Conservation (phyloP, 1,140 invertebrate genomes). For the Varroa destructor region DNA sequence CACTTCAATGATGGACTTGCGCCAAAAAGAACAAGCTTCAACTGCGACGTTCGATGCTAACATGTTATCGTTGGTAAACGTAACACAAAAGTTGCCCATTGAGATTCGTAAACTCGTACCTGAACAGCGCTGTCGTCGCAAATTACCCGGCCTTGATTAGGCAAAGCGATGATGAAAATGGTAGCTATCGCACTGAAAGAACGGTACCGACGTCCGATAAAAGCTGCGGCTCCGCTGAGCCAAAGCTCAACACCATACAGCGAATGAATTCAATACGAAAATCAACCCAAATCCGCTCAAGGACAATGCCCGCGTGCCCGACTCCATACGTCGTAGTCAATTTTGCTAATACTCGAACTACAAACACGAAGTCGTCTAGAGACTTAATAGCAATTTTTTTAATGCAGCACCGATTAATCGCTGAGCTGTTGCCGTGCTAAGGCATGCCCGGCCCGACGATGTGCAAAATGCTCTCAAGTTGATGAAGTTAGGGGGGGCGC, state of each 20-base stretch:
- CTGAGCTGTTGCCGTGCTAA: constrained; percentile 3
- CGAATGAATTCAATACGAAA: constrained; percentile 35
- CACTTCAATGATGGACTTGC: constrained; percentile 37
- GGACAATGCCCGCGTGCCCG: constrained; percentile 33
- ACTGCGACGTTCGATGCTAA: constrained; percentile 36
- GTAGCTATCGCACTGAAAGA: constrained; percentile 36
- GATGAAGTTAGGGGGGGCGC: not conserved
- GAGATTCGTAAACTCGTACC: constrained; percentile 38
- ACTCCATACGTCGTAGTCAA: constrained; percentile 30
- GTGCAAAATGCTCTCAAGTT: not conserved
- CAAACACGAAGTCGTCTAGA: constrained; percentile 26
- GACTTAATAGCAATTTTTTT: not conserved
- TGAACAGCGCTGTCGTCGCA: constrained; percentile 36
- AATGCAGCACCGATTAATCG: not conserved
- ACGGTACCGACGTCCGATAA: constrained; percentile 35
- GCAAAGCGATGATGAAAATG: constrained; percentile 35
- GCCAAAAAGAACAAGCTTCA: constrained; percentile 32
- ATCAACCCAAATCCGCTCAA: constrained; percentile 31
- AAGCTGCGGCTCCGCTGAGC: constrained; percentile 31
- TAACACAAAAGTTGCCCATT: constrained; percentile 37
- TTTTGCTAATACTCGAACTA: constrained; percentile 18
- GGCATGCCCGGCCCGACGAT: not conserved
- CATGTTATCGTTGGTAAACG: constrained; percentile 38
- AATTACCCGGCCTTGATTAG: constrained; percentile 31
- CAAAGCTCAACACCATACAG: constrained; percentile 35